Evolutionary conservation across 2,888 invertebrate genomes (phyloP).

Genomic region (Ptycholaimellus sp.): DNA sequence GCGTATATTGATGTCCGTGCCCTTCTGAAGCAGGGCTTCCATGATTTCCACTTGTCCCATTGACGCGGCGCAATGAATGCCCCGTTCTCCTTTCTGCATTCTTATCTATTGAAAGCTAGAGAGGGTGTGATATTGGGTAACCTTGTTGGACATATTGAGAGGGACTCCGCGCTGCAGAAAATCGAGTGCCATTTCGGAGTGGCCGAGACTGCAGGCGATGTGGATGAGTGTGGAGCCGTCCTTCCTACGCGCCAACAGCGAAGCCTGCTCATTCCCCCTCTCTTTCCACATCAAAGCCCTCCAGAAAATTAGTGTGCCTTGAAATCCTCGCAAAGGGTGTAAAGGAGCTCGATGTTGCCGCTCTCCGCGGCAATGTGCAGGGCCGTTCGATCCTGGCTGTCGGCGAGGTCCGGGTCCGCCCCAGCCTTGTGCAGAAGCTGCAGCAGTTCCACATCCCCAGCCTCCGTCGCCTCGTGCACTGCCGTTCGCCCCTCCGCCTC

Average conservation of each 20-base stretch:
- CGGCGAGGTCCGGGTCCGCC: slow-evolving; percentile 74
- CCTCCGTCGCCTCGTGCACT: slow-evolving; percentile 76
- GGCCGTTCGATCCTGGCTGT: slow-evolving; percentile 75
- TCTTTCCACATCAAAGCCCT: too few relatives aligned
- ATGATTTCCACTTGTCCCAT: too few relatives aligned
- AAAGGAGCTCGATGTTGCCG: slow-evolving; percentile 81
- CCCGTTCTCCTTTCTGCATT: slow-evolving; percentile 81
- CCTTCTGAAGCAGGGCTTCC: slow-evolving; percentile 84
- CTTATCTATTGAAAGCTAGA: too few relatives aligned
- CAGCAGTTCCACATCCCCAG: slow-evolving; percentile 74
- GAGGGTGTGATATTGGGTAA: too few relatives aligned
- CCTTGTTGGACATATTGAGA: slow-evolving; percentile 97
- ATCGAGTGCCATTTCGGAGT: slow-evolving; percentile 92
- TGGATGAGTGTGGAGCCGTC: slow-evolving; percentile 95
- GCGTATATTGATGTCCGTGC: too few relatives aligned
- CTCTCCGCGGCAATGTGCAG: slow-evolving; percentile 92
- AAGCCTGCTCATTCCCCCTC: too few relatives aligned
- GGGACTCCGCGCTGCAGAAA: slow-evolving; percentile 93
- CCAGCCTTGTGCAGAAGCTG: slow-evolving; percentile 82
- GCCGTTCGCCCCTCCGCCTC: slow-evolving; percentile 71
- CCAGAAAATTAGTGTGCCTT: too few relatives aligned
- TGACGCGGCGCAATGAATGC: slow-evolving; percentile 91
- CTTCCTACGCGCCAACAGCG: slow-evolving; percentile 17
- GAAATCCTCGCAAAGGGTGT: slow-evolving; percentile 83
- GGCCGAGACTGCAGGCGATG: slow-evolving; percentile 83